Evolutionary conservation across 2,888 invertebrate genomes (phyloP), one percentile per base, ranked within the genome.

Genomic region (Hydroisotoma schaefferi): DNA sequence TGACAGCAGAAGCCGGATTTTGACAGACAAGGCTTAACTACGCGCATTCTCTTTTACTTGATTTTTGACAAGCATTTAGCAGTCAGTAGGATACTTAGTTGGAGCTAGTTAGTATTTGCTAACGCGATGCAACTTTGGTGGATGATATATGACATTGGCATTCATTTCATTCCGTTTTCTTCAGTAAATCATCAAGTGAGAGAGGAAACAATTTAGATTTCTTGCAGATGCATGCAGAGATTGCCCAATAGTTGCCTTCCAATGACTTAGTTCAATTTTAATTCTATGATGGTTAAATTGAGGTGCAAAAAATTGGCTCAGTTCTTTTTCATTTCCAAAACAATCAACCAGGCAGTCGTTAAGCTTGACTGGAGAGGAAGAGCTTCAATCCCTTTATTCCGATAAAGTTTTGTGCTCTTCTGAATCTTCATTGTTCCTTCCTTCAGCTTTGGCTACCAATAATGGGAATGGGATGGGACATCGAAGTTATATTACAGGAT

Each of bases 1-100:
- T 43, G 43, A 43, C 43, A 43, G 43, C 43, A 43, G 43, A 43
- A 43, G n/a, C 43, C 20, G 43, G 43, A 43, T 20, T 49, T 49
- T 23, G 52, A 29, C 23, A 52, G 23, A 29, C 28, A 37, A 23
- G 33, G 8, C 29, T 20, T 52, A 52, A 52, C 52, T 29, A 37
- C 6, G 38, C 37, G n/a, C n/a, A n/a, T n/a, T n/a, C n/a, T n/a
- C 22, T 38, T n/a, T 33, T 29, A 52, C 33, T n/a, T 29, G 37
- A 22, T 12, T 52, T 43, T 38, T 52, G 52, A 52, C 33, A 52
- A 22, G 15, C 5, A 52, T 52, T 52, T 22, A 52, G 29, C 10
- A 18, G 8, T 33, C 33, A 33, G 33, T 8, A 33, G 8, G 12
- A n/a, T 43, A 15, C 12, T 43, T 43, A 10, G 20, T n/a, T 43